These are phyloP conservation scores for Otolemur garnettii DNA, from an alignment of 2,113 vertebrate genomes.

Conservation along the genomic window DNA sequence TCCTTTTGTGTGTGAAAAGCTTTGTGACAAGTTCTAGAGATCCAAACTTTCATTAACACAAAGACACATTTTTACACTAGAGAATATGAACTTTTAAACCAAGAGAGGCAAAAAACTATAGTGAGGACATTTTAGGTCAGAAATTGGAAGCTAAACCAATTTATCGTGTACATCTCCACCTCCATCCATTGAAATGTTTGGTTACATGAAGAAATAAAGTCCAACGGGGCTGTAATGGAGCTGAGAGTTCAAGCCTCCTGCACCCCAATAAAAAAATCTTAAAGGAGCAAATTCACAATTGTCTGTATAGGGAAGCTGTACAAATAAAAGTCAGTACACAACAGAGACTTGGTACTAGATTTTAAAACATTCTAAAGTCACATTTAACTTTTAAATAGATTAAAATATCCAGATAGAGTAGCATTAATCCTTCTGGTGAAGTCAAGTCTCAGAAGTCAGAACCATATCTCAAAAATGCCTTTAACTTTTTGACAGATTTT, in stretches of 20 bases:
- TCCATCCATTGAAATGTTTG: background rate
- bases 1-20: background rate
- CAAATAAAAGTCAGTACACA: background rate
- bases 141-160: constrained; percentile 18
- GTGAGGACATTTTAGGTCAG: background rate
- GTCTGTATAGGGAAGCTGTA: background rate
- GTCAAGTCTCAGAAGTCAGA: background rate
- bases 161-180: background rate
- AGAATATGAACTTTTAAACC: background rate
- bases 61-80: background rate
- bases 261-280: background rate
- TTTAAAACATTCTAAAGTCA: background rate
- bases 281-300: background rate
- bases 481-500: background rate
- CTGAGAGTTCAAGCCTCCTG: background rate
- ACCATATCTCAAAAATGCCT: background rate
- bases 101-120: background rate
- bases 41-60: background rate
- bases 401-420: background rate
- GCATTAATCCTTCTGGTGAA: background rate
- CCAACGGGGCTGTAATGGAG: background rate
- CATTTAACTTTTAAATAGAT: constrained; percentile 35
- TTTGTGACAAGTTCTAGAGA: background rate
- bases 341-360: background rate
- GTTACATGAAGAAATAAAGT: background rate